Evolutionary conservation across 2,888 invertebrate species (phyloP), one percentile per base, ranked within the genome.

Genomic region (Lobophora halterata): DNA sequence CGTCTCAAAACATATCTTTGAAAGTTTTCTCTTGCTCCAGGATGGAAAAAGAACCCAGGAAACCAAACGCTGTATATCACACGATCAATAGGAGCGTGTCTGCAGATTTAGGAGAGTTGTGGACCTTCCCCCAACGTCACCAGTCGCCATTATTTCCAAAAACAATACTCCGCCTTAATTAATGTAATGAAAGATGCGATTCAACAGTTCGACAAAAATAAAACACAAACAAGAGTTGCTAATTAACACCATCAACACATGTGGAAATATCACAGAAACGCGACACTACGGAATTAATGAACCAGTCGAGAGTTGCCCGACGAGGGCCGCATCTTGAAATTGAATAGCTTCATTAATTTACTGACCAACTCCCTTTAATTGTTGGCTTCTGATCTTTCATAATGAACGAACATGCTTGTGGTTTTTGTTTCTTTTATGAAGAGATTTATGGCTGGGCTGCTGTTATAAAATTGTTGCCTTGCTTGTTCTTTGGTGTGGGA

Each of bases 311-410:
- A 65, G 63, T 59, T 53, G 55, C 47, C 56, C 57, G 61, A 62
- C 57, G 55, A 61, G 57, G 55, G 46, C 19, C 52, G 59, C 49
- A 51, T 55, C 56, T 65, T 70, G 71, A 66, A 72, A 77, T 58
- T 65, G 57, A 65, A 77, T 65, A 73, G 65, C 54, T 61, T 63
- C 63, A 67, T 72, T 72, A 74, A 77, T 75, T 70, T 71, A 63
- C 55, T 60, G 59, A 60, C 61, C 60, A 53, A 56, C 46, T 51
- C 49, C 36, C 48, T 52, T 46, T 53, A 52, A 55, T 50, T 58
- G 53, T 59, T 50, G 61, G 52, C 58, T 58, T 67, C 44, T 61
- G 56, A 67, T 67, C 57, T 66, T 52, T 55, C 46, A 52, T 65
- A 63, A 65, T 57, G 55, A 58, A 65, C 56, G 55, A 58, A 49